phyloP scores from a whole-genome alignment of 1,140 invertebrate genomes.

The Chionoecetes opilio region DNA sequence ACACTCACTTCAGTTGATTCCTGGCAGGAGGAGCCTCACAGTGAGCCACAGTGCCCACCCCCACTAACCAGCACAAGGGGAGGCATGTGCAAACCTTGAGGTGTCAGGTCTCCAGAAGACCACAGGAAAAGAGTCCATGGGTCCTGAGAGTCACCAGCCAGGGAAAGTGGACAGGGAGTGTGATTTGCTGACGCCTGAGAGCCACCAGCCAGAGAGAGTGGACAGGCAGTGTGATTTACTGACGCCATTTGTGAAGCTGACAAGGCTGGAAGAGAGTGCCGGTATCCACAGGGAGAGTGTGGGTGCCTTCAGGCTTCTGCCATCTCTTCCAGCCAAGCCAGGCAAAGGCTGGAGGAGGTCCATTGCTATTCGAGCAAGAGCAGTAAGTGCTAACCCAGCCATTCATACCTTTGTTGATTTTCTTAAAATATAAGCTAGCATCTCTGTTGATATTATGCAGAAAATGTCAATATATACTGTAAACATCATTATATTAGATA shows the following conservation, averaged over 20 bases:
- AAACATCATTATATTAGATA: too few relatives aligned
- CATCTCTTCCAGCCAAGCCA: not conserved
- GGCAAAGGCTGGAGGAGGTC: conserved; percentile 54
- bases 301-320: not conserved
- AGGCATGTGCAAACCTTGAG: too few relatives aligned
- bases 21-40: not conserved
- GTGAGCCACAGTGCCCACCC: not conserved
- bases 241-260: not conserved
- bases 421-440: not conserved
- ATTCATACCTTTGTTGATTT: not conserved
- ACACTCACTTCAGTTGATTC: not conserved
- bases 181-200: too few relatives aligned
- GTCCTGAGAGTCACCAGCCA: too few relatives aligned
- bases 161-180: too few relatives aligned
- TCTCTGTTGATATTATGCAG: too few relatives aligned
- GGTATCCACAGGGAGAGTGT: not conserved
- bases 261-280: not conserved
- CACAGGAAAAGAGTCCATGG: too few relatives aligned
- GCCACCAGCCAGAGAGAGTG: too few relatives aligned
- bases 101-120: too few relatives aligned
- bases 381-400: not conserved
- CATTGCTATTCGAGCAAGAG: not conserved
- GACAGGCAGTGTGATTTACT: too few relatives aligned
- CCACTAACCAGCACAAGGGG: too few relatives aligned
- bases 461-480: too few relatives aligned